phyloP scores from a whole-genome alignment of 2,113 vertebrate genomes.

The Sinocyclocheilus rhinocerous region DNA sequence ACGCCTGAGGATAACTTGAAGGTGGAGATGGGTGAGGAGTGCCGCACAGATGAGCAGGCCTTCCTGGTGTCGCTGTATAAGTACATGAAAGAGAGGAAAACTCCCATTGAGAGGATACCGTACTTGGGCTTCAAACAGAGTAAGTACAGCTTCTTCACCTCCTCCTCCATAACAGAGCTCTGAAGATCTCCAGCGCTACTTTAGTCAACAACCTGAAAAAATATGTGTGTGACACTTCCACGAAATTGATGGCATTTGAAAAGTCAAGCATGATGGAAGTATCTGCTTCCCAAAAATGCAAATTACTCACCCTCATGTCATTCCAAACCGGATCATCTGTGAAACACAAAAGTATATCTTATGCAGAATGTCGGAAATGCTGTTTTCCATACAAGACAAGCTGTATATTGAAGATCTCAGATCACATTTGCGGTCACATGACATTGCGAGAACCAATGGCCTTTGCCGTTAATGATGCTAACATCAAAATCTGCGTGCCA shows the following conservation, averaged over 20 bases:
- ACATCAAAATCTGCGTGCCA: not conserved
- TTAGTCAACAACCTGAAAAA: too few species aligned
- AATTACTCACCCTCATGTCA: not conserved
- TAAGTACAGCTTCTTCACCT: slow-evolving; percentile 73
- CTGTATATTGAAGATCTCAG: not conserved
- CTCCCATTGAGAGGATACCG: slow-evolving; percentile 89
- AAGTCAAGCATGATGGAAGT: not conserved
- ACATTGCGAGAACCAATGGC: not conserved
- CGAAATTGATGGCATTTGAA: not conserved
- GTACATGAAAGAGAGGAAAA: slow-evolving; percentile 93
- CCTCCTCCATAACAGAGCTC: too few species aligned
- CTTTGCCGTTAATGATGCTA: not conserved
- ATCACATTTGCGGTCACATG: not conserved
- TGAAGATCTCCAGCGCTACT: too few species aligned
- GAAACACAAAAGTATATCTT: not conserved
- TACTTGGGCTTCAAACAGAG: slow-evolving; percentile 94
- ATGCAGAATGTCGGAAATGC: not conserved
- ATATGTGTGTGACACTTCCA: too few species aligned
- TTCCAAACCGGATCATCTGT: not conserved
- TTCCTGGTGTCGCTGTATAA: slow-evolving; percentile 90
- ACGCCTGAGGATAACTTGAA: slow-evolving; percentile 81
- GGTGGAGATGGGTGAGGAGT: slow-evolving; percentile 80
- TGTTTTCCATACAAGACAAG: not conserved
- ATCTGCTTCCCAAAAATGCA: not conserved
- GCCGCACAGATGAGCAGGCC: slow-evolving; percentile 85